A percentile compares a stretch with the other conserved stretches of the same genome.
Evolutionary conservation across 2,797 vertebrate genomes (phyloP).

Genomic region (Clarias platycephalus): DNA sequence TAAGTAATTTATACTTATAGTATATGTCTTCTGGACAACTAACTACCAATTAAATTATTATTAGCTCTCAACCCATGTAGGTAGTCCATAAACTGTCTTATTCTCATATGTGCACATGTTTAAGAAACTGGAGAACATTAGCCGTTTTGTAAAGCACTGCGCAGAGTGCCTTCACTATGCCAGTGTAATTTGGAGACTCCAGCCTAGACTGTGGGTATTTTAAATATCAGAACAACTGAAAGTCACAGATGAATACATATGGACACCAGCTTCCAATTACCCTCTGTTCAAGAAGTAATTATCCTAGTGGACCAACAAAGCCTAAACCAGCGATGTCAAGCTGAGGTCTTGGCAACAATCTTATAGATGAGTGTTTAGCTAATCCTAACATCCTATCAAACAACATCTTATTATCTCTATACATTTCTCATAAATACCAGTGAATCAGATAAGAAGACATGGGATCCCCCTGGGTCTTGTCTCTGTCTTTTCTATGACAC

Average conservation of each 20-base stretch:
- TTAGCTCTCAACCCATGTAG: background rate
- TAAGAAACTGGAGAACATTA: background rate
- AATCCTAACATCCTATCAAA: no score
- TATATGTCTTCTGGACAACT: background rate
- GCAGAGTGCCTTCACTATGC: background rate
- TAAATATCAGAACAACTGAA: background rate
- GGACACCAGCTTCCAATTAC: slow-evolving; percentile 5
- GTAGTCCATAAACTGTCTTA: background rate
- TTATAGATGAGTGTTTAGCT: no score
- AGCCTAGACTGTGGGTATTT: background rate
- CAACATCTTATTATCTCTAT: background rate
- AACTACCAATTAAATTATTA: background rate
- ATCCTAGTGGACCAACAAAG: background rate
- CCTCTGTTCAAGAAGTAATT: background rate
- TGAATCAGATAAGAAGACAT: background rate
- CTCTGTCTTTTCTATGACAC: background rate
- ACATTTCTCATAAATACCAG: background rate
- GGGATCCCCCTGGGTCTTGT: background rate
- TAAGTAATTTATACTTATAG: background rate
- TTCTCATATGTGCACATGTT: background rate
- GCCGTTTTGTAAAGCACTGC: background rate
- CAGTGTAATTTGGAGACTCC: background rate
- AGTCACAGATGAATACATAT: slow-evolving; percentile 9
- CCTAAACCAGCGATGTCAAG: slow-evolving; percentile 14
- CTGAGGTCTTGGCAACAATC: background rate